phyloP scores from a whole-genome alignment of 2,797 vertebrate species.

The Pangasius sanitwongsei region DNA sequence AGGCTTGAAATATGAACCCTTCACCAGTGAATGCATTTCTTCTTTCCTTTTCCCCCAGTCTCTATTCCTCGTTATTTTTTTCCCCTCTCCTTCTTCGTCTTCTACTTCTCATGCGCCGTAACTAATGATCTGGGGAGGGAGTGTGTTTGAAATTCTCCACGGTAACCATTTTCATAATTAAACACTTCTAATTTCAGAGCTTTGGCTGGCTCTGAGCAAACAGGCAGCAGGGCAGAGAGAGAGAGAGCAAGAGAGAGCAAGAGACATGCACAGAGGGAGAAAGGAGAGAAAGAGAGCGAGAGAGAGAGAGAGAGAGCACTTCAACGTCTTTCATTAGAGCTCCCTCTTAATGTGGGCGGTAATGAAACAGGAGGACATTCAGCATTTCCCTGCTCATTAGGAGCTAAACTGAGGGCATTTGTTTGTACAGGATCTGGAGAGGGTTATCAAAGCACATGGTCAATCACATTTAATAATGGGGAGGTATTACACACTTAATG shows the following conservation, averaged over 20 bases:
- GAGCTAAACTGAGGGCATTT: conserved; percentile 73
- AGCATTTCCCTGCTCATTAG: conserved; percentile 72
- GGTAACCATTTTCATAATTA: conserved; percentile 98
- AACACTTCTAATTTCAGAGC: conserved; percentile 96
- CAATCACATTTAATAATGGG: conserved; percentile 66
- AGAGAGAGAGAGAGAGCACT: conserved; percentile 65
- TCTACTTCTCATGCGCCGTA: conserved; percentile 74
- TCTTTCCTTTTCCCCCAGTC: conserved; percentile 67
- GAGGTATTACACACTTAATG: conserved; percentile 74
- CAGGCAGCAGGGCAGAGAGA: conserved; percentile 73
- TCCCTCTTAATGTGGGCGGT: conserved; percentile 78
- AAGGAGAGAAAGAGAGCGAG: background rate
- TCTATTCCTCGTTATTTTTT: conserved; percentile 23
- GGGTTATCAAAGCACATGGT: conserved; percentile 66
- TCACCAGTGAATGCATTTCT: conserved; percentile 96
- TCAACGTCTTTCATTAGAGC: conserved; percentile 83
- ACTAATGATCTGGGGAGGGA: conserved; percentile 94
- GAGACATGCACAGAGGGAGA: background rate
- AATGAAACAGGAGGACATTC: conserved; percentile 77
- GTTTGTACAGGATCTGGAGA: conserved; percentile 73
- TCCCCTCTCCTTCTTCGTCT: conserved; percentile 64
- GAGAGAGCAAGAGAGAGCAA: conserved; percentile 67
- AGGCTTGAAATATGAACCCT: conserved; percentile 99
- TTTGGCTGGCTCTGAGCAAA: conserved; percentile 94
- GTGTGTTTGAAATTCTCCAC: conserved; percentile 93